phyloP scores from a whole-genome alignment of 2,113 vertebrate species.

The Tylochromis polylepis region DNA sequence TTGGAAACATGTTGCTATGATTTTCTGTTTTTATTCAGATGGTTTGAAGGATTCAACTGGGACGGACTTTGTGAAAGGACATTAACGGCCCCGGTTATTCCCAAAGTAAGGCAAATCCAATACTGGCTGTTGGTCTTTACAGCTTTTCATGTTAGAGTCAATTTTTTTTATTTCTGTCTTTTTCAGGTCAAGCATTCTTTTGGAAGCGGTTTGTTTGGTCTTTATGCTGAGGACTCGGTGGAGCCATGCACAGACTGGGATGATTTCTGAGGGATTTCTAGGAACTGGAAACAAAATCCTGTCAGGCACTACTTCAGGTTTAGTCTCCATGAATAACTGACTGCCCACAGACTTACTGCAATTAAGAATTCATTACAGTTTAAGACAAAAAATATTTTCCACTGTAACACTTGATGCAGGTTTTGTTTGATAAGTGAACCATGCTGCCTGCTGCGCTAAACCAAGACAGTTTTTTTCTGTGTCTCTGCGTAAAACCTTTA shows the following conservation, averaged over 20 bases:
- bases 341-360: background rate
- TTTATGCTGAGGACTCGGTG: constrained; percentile 29
- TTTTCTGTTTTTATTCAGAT: constrained; percentile 50
- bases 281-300: background rate
- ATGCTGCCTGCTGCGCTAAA: background rate
- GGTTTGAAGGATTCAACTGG: constrained; percentile 78
- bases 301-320: background rate
- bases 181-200: constrained; percentile 49
- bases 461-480: constrained; percentile 8
- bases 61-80: constrained; percentile 60
- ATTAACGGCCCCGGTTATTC: constrained; percentile 56
- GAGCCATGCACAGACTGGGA: constrained; percentile 59
- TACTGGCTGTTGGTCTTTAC: background rate
- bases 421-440: constrained; percentile 5
- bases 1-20: background rate
- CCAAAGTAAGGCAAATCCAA: constrained; percentile 55
- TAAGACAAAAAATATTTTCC: background rate
- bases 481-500: background rate
- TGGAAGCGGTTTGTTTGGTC: constrained; percentile 17
- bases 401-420: background rate
- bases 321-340: background rate
- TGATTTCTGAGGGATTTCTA: constrained; percentile 58
- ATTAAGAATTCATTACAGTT: constrained; percentile 11
- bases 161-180: background rate
- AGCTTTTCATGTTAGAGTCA: background rate